Evolutionary conservation across 2,113 vertebrate species (phyloP).

Genomic region (Stegostoma tigrinum): DNA sequence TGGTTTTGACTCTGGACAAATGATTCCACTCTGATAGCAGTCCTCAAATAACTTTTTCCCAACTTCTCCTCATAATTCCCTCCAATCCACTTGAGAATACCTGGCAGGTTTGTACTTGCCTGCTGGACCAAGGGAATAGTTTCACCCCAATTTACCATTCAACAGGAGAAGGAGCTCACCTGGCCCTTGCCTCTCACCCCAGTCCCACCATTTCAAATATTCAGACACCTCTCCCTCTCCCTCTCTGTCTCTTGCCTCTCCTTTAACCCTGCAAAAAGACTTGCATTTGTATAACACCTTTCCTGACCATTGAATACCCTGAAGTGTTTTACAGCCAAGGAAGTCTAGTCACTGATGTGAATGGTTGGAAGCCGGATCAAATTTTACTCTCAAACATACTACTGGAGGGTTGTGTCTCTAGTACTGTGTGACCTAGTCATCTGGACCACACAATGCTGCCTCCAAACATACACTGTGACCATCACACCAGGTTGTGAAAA

Average conservation of each 20-base stretch:
- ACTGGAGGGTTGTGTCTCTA: neutral
- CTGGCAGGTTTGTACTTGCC: neutral
- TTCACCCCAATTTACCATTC: neutral
- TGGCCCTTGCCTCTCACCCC: neutral
- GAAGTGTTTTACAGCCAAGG: no score
- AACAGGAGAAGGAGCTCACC: neutral
- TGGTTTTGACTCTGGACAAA: neutral
- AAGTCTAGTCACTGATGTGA: no score
- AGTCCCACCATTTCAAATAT: neutral
- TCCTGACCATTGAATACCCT: no score
- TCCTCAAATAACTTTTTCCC: neutral
- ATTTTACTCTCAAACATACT: neutral
- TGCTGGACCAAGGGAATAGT: neutral
- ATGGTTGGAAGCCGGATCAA: no score
- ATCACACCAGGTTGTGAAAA: no score
- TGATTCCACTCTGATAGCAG: neutral
- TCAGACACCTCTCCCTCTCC: no score
- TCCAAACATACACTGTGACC: no score
- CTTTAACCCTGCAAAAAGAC: no score
- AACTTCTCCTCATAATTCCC: neutral
- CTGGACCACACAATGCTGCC: no score
- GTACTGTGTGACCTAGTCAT: no score
- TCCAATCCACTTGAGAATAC: neutral
- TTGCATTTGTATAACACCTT: no score
- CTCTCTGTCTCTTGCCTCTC: no score